Evolutionary conservation across 2,797 vertebrate genomes (phyloP).

Genomic region (Jordanella pulchra): DNA sequence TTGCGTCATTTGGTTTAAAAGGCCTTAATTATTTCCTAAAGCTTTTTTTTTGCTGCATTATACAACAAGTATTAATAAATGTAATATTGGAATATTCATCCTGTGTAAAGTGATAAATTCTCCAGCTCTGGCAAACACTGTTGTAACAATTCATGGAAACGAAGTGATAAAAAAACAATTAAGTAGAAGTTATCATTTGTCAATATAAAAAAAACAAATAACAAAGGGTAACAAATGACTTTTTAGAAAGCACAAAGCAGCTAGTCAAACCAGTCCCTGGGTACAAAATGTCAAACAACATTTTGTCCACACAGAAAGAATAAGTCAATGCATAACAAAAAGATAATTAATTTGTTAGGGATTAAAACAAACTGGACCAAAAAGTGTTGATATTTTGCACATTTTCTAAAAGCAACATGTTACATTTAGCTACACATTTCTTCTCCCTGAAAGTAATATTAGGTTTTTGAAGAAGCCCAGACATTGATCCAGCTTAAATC

Average conservation of each 20-base stretch:
- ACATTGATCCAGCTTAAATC: background rate
- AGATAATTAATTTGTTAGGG: background rate
- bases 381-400: background rate
- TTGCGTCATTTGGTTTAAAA: background rate
- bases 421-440: background rate
- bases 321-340: background rate
- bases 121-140: background rate
- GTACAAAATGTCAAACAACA: background rate
- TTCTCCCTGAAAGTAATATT: background rate
- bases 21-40: background rate
- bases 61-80: background rate
- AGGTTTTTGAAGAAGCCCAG: background rate
- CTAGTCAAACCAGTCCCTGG: background rate
- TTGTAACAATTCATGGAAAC: background rate
- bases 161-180: no score
- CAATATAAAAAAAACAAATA: background rate
- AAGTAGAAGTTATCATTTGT: background rate
- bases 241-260: background rate
- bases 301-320: background rate
- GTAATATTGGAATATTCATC: background rate
- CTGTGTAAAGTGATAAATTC: background rate
- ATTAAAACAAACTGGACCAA: background rate
- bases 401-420: background rate
- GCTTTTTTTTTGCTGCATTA: background rate
- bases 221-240: background rate